Percentiles rank a stretch among this genome's conserved stretches.
phyloP scores from a whole-genome alignment of 2,797 vertebrate genomes.

The Tolypeutes matacus region DNA sequence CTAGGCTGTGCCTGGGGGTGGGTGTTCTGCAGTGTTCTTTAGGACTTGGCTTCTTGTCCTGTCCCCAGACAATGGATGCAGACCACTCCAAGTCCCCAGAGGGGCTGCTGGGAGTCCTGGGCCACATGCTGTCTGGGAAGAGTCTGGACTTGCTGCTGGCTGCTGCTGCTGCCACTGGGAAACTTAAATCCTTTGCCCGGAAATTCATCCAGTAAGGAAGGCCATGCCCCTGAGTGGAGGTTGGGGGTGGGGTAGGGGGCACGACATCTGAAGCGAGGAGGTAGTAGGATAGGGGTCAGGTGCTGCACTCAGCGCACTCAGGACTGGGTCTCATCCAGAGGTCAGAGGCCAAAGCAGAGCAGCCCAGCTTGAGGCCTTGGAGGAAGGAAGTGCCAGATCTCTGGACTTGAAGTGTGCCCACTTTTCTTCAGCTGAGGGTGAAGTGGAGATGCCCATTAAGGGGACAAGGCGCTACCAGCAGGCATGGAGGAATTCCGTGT shows the following conservation, averaged over 20 bases:
- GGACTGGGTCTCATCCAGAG: background rate
- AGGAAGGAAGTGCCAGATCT: background rate
- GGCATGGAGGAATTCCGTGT: background rate
- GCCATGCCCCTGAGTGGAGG: background rate
- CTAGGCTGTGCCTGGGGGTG: background rate
- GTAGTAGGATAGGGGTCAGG: background rate
- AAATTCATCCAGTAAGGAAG: constrained; percentile 96
- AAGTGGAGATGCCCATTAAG: background rate
- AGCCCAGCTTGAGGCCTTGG: background rate
- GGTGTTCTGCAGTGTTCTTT: constrained; percentile 10
- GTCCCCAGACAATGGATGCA: constrained; percentile 95
- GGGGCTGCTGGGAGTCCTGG: constrained; percentile 96
- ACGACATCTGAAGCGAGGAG: background rate
- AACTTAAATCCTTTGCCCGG: constrained; percentile 97
- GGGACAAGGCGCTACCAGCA: background rate
- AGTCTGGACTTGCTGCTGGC: constrained; percentile 96
- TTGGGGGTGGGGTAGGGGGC: too few relatives aligned
- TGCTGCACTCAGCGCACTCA: background rate
- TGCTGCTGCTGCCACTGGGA: constrained; percentile 96
- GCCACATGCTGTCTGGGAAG: constrained; percentile 99
- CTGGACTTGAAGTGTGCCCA: background rate
- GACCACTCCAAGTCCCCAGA: constrained; percentile 99
- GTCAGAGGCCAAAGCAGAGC: background rate
- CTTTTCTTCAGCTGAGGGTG: background rate
- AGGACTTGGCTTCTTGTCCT: constrained; percentile 49